Conservation (phyloP, 2,113 vertebrate genomes). For the Barnardius zonarius region DNA sequence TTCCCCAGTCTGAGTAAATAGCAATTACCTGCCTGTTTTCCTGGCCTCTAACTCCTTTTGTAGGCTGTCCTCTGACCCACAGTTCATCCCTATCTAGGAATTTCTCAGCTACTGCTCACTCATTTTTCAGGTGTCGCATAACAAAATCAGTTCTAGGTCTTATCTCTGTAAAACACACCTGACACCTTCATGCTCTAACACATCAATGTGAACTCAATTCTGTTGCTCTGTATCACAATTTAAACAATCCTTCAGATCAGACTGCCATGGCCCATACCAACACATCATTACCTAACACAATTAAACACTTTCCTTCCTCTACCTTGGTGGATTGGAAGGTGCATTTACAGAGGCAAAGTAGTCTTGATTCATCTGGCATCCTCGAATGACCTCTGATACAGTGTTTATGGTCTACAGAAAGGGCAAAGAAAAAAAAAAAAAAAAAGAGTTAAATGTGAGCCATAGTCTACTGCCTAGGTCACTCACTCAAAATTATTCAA, state of each 20-base stretch:
- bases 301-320: constrained; percentile 22
- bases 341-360: constrained; percentile 98
- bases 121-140: background rate
- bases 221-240: rapidly evolving
- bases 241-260: background rate
- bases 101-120: background rate
- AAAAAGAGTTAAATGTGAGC: background rate
- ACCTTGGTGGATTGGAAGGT: constrained; percentile 96
- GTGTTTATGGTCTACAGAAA: constrained; percentile 93
- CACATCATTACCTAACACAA: background rate
- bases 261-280: background rate
- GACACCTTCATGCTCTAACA: background rate
- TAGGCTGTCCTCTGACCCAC: too few species aligned
- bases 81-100: rapidly evolving
- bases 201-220: rapidly evolving
- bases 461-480: background rate
- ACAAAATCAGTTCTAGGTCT: background rate
- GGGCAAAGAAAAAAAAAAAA: background rate
- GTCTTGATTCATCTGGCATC: constrained; percentile 95
- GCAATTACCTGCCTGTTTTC: too few species aligned
- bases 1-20: background rate
- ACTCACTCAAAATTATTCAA: background rate
- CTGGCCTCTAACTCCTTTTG: background rate
- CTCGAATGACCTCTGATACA: constrained; percentile 96
- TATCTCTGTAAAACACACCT: background rate